Conservation (phyloP, 2,797 vertebrate genomes). For the Epinephelus malabaricus region DNA sequence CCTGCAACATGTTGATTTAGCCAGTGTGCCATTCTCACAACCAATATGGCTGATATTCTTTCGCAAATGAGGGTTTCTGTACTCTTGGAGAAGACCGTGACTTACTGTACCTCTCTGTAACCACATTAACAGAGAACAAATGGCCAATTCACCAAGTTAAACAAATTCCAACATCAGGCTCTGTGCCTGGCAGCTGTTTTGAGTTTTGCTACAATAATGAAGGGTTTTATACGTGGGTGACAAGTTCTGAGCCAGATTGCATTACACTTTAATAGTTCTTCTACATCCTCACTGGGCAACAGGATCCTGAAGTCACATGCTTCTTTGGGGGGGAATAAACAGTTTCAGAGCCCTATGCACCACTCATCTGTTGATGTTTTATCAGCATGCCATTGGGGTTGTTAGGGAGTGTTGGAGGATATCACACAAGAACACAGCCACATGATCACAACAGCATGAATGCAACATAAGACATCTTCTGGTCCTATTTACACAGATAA, state of each 20-base stretch:
- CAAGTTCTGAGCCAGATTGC: conserved; percentile 60
- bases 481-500: background rate
- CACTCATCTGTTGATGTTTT: background rate
- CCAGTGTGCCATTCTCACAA: background rate
- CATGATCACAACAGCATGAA: background rate
- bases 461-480: background rate
- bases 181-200: conserved; percentile 64
- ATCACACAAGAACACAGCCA: background rate
- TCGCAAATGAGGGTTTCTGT: conserved; percentile 19
- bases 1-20: background rate
- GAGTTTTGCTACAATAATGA: conserved; percentile 62
- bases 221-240: conserved; percentile 64
- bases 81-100: conserved; percentile 16
- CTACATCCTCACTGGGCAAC: conserved; percentile 27
- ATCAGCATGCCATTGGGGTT: conserved; percentile 12
- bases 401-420: background rate
- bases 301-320: conserved; percentile 16
- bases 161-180: conserved; percentile 45
- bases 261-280: conserved; percentile 31
- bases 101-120: conserved; percentile 30
- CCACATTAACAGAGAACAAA: conserved; percentile 62
- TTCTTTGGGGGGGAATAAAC: conserved; percentile 3
- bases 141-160: conserved; percentile 63
- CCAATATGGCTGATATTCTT: conserved; percentile 24
- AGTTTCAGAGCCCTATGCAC: background rate